Percentiles rank a stretch among this genome's conserved stretches.
phyloP scores from a whole-genome alignment of 2,888 invertebrate genomes.

The Eristalis arbustorum region DNA sequence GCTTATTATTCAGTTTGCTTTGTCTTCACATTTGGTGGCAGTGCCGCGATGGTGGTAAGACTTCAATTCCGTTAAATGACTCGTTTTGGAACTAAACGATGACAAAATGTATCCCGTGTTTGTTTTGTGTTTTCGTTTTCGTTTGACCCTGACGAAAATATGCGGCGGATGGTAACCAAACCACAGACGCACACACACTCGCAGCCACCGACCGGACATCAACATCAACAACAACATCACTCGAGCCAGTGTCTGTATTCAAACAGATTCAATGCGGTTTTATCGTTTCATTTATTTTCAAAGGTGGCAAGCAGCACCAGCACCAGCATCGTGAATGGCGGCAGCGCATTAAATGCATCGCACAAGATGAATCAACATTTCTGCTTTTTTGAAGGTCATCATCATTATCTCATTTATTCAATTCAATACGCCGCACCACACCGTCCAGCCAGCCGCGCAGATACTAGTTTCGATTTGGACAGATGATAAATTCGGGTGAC shows the following conservation, averaged over 20 bases:
- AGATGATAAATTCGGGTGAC: conserved; percentile 11
- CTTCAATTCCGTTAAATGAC: conserved; percentile 55
- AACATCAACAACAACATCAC: background rate
- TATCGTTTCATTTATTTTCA: background rate
- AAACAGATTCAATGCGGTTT: background rate
- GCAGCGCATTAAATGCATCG: conserved; percentile 19
- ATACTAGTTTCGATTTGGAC: conserved; percentile 38
- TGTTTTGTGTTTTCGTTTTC: conserved; percentile 21
- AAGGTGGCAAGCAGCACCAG: background rate
- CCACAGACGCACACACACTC: background rate
- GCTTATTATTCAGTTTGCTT: conserved; percentile 51
- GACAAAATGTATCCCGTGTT: conserved; percentile 47
- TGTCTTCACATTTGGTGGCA: background rate
- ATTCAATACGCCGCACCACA: conserved; percentile 7
- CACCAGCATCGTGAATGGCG: background rate
- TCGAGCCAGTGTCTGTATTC: background rate
- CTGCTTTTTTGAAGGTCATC: conserved; percentile 38
- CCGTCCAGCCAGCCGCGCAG: background rate
- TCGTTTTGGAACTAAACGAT: conserved; percentile 38
- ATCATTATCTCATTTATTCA: conserved; percentile 32
- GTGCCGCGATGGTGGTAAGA: conserved; percentile 1
- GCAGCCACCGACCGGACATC: background rate
- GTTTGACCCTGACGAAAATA: conserved; percentile 31
- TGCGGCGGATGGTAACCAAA: background rate
- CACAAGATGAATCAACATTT: conserved; percentile 34